phyloP scores from a whole-genome alignment of 1,140 invertebrate genomes.

The Spodoptera frugiperda region DNA sequence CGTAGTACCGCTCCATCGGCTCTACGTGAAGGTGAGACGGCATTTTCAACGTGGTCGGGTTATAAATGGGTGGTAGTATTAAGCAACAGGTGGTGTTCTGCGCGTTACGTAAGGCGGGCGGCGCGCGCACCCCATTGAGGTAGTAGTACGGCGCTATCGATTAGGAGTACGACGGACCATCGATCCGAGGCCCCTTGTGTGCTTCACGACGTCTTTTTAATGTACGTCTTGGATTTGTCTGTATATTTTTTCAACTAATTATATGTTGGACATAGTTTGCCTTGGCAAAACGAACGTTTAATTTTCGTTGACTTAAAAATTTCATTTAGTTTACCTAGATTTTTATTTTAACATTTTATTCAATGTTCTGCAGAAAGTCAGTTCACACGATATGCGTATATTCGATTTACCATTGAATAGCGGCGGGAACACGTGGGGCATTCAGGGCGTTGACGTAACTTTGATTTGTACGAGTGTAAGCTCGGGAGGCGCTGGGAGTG shows the following conservation, averaged over 20 bases:
- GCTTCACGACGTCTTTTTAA: slow-evolving; percentile 68
- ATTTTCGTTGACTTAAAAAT: slow-evolving; percentile 10
- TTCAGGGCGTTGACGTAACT: slow-evolving; percentile 33
- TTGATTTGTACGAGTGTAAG: slow-evolving; percentile 29
- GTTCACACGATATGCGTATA: slow-evolving; percentile 12
- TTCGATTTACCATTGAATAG: slow-evolving; percentile 30
- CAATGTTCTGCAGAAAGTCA: slow-evolving; percentile 10
- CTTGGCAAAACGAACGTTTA: slow-evolving; percentile 9
- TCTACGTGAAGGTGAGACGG: slow-evolving; percentile 55
- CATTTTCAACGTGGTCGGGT: slow-evolving; percentile 65
- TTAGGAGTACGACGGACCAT: slow-evolving; percentile 74
- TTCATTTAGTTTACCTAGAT: neutral
- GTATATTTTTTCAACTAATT: slow-evolving; percentile 47
- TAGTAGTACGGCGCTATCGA: slow-evolving; percentile 79
- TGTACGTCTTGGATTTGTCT: slow-evolving; percentile 61
- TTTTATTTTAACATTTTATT: neutral
- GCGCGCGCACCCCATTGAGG: slow-evolving; percentile 82
- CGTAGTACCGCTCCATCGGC: slow-evolving; percentile 4
- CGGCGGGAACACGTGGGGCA: slow-evolving; percentile 17
- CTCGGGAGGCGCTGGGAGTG: slow-evolving; percentile 24
- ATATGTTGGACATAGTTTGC: slow-evolving; percentile 1
- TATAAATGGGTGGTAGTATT: slow-evolving; percentile 79
- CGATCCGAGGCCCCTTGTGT: slow-evolving; percentile 65
- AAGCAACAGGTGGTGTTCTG: slow-evolving; percentile 80
- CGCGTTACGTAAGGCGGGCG: slow-evolving; percentile 78